Conservation (phyloP, 2,797 vertebrate species). For the Falco naumanni region DNA sequence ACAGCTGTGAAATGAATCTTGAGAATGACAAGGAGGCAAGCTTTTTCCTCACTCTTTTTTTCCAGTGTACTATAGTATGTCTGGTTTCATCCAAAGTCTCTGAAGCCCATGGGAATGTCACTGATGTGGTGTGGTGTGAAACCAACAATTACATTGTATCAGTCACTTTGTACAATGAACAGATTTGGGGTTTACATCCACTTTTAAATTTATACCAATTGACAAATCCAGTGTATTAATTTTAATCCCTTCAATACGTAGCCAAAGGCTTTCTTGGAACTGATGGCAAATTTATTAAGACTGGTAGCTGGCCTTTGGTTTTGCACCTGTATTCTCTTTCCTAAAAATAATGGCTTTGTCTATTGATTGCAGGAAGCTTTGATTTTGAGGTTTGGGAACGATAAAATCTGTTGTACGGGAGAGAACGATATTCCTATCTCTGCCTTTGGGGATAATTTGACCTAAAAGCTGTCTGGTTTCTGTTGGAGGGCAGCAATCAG, state of each 20-base stretch:
- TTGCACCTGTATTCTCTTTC: neutral
- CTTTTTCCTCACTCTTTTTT: neutral
- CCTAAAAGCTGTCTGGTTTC: conserved; percentile 10
- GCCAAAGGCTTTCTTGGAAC: conserved; percentile 17
- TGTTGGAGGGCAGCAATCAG: neutral
- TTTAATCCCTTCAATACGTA: neutral
- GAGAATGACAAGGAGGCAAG: neutral
- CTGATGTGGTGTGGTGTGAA: neutral
- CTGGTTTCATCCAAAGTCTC: neutral
- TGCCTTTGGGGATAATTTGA: neutral
- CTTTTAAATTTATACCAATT: neutral
- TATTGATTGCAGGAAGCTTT: neutral
- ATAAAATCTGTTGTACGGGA: neutral
- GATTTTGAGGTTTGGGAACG: neutral
- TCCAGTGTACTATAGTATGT: rapidly evolving
- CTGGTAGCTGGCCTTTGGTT: neutral
- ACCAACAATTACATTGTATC: neutral
- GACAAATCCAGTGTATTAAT: neutral
- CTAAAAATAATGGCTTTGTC: neutral
- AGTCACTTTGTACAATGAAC: neutral
- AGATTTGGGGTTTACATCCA: neutral
- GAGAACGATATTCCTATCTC: neutral
- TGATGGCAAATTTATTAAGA: neutral
- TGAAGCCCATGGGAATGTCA: neutral
- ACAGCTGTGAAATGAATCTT: neutral